Evolutionary conservation across 1,140 invertebrate species (phyloP).

Genomic region (Druon quercuslanigerum): DNA sequence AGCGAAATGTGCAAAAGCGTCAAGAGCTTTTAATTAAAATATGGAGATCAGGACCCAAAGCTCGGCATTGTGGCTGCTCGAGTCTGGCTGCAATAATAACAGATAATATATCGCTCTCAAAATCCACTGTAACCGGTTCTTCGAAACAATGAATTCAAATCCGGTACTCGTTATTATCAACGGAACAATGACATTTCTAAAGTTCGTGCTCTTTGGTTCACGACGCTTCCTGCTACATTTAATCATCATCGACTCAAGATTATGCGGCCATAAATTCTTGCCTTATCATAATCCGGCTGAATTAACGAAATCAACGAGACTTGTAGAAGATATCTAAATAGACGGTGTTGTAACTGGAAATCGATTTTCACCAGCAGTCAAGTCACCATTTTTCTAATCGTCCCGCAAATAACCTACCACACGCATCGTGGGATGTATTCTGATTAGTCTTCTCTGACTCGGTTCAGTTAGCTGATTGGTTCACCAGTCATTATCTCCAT

Average conservation of each 20-base stretch:
- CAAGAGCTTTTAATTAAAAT: conserved; percentile 72
- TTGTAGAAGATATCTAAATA: too few species aligned
- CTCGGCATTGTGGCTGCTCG: conserved; percentile 64
- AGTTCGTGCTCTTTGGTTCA: conserved; percentile 33
- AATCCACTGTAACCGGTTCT: conserved; percentile 62
- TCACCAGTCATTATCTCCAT: conserved; percentile 72
- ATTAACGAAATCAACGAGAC: too few species aligned
- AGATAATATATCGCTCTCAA: conserved; percentile 69
- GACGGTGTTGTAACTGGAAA: too few species aligned
- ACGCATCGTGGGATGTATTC: conserved; percentile 52
- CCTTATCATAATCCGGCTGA: too few species aligned
- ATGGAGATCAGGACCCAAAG: conserved; percentile 69
- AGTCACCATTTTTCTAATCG: conserved; percentile 31
- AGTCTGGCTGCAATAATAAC: conserved; percentile 71
- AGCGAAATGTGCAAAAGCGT: conserved; percentile 39
- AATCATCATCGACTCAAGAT: too few species aligned
- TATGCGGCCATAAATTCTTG: too few species aligned
- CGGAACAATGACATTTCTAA: conserved; percentile 61
- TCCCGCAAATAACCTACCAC: conserved; percentile 44
- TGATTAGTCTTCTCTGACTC: conserved; percentile 65
- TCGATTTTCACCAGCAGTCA: too few species aligned
- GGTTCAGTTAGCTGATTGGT: conserved; percentile 71
- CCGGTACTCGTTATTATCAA: conserved; percentile 61
- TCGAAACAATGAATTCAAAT: conserved; percentile 70
- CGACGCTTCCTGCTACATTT: too few species aligned